Evolutionary conservation across 2,797 vertebrate genomes (phyloP).

Genomic region (Prionace glauca): DNA sequence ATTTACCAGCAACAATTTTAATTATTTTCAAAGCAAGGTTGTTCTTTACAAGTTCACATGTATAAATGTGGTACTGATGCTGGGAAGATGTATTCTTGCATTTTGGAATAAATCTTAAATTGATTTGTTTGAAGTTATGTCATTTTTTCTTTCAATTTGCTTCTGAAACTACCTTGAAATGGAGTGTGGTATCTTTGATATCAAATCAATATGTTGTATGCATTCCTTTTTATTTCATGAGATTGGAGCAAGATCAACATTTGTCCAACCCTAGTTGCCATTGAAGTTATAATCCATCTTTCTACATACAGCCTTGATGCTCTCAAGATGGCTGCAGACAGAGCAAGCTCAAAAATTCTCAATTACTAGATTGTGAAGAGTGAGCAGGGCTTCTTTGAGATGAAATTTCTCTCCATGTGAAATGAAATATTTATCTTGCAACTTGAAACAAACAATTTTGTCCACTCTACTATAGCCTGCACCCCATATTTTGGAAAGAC

Average conservation of each 20-base stretch:
- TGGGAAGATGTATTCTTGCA: conserved; percentile 30
- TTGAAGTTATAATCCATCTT: neutral
- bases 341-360: neutral
- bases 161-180: neutral
- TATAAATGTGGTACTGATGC: conserved; percentile 35
- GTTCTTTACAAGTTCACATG: conserved; percentile 33
- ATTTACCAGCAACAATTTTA: conserved; percentile 25
- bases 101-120: conserved; percentile 37
- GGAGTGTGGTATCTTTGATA: neutral
- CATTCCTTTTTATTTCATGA: neutral
- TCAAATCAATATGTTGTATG: neutral
- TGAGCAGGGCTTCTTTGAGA: neutral
- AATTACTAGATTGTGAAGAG: neutral
- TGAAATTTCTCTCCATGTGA: neutral
- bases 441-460: neutral
- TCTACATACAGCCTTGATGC: too few species aligned
- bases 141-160: conserved; percentile 1
- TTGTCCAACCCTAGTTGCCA: neutral
- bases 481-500: too few species aligned
- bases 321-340: neutral
- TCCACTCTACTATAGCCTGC: neutral
- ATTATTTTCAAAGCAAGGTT: conserved; percentile 16
- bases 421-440: neutral
- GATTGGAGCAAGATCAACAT: neutral
- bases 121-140: conserved; percentile 3